Base-by-base conservation (phyloP, 2,888 invertebrate genomes). In the Charanyca ferruginea region DNA sequence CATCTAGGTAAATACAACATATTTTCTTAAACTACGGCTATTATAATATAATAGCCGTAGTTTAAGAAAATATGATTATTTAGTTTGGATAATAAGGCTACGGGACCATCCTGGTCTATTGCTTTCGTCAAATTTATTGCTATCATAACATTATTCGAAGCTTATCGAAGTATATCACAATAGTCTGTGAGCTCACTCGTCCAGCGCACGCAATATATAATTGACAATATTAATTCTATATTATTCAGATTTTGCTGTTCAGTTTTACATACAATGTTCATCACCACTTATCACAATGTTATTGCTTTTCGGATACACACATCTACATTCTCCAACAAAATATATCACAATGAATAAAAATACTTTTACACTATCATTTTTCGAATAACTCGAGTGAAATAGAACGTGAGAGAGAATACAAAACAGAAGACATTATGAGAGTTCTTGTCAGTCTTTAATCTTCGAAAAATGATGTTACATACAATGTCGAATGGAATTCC, bases 261-360 rank as follows among this genome's bases (percentile, higher is more conserved):
- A 70, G 69, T 76, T 81, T 83, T 85, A 83, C 86, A 89, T 85
- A 87, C 87, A 88, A 88, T 89, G 90, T 87, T 89, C 89, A 87
- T 84, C 87, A 88, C 87, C 90, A 90, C 88, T 87, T 94, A 94
- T 94, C 94, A 94, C 94, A 94, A 91, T 86, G 87, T 92, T 95
- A 95, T 95, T 95, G 95, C 95, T 95, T 94, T 91, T 90, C 90
- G 88, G 91, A 92, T 90, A 94, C 92, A 93, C 90, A 90, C 93
- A 88, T 82, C 85, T 89, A 89, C 90, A 90, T 88, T 90, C 86
- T 91, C 90, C 87, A 93, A 91, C 89, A 90, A 89, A 91, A 89
- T 83, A 87, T 94, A 94, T 95, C 95, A 95, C 95, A 94, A 91
- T 90, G 85, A 91, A 91, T 92, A 88, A 89, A 89, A 92, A 92